Percentiles rank a stretch among this genome's conserved stretches.
phyloP scores from a whole-genome alignment of 2,888 invertebrate species.

The Tenthredo mesomela region DNA sequence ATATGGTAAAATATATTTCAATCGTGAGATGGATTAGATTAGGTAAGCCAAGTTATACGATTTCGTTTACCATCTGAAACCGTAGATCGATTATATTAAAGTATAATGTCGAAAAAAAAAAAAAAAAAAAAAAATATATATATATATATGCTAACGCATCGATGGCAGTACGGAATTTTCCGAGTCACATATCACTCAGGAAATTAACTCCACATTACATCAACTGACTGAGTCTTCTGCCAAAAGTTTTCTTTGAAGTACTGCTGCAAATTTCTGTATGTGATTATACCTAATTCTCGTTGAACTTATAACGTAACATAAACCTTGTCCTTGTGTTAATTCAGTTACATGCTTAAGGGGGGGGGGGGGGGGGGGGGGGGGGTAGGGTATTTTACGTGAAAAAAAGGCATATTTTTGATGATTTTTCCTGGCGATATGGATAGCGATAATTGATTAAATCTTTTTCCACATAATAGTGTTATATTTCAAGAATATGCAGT shows the following conservation, averaged over 20 bases:
- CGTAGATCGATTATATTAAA: neutral
- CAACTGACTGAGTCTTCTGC: neutral
- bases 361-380: too few species aligned
- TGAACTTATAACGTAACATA: neutral
- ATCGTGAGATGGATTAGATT: neutral
- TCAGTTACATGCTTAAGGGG: too few species aligned
- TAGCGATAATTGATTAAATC: too few species aligned
- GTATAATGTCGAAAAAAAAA: neutral
- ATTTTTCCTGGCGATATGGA: too few species aligned
- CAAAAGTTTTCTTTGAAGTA: neutral
- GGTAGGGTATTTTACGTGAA: too few species aligned
- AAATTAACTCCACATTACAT: neutral
- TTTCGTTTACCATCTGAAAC: neutral
- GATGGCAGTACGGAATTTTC: neutral
- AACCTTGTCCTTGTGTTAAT: neutral
- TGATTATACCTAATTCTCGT: neutral
- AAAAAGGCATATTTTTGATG: too few species aligned
- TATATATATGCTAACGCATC: neutral
- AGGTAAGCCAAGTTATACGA: constrained; percentile 15
- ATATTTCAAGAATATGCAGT: too few species aligned
- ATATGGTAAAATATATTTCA: constrained; percentile 8
- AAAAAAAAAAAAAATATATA: neutral
- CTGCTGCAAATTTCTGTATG: neutral
- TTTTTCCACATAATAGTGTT: too few species aligned
- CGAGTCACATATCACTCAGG: neutral